Conservation (phyloP, 2,797 vertebrate genomes). For the Cyclura pinguis region DNA sequence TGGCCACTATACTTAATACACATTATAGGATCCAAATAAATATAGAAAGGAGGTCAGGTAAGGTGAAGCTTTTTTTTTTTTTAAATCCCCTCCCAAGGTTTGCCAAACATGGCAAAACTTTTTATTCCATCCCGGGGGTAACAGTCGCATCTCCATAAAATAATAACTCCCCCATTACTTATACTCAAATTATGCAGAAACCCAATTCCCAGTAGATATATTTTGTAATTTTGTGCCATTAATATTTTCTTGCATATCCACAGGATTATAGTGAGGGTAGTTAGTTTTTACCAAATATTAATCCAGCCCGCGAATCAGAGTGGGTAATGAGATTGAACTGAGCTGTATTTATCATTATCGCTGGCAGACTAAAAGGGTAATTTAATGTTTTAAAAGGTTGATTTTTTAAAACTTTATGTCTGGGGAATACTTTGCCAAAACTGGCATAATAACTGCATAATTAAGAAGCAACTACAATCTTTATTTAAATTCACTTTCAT, state of each 20-base stretch:
- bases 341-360: conserved; percentile 76
- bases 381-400: conserved; percentile 76
- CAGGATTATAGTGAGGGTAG: conserved; percentile 33
- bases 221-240: conserved; percentile 24
- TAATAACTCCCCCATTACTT: conserved; percentile 10
- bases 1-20: background rate
- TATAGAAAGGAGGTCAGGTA: background rate
- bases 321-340: conserved; percentile 66
- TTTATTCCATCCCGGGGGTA: background rate
- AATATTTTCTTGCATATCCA: background rate
- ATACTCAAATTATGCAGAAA: background rate
- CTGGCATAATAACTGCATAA: conserved; percentile 70
- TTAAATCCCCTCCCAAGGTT: too few species aligned
- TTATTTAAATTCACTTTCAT: conserved; percentile 76
- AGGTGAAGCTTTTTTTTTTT: background rate
- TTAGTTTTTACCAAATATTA: conserved; percentile 63
- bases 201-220: background rate
- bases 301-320: conserved; percentile 58
- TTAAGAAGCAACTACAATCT: conserved; percentile 75
- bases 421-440: conserved; percentile 69
- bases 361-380: conserved; percentile 74
- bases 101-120: background rate
- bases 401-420: conserved; percentile 75
- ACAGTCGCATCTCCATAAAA: background rate
- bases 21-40: background rate